Percentiles rank a stretch among this genome's conserved stretches.
These are phyloP conservation scores for Azemiops feae DNA, from an alignment of 2,113 vertebrate genomes.

Conservation along the genomic window DNA sequence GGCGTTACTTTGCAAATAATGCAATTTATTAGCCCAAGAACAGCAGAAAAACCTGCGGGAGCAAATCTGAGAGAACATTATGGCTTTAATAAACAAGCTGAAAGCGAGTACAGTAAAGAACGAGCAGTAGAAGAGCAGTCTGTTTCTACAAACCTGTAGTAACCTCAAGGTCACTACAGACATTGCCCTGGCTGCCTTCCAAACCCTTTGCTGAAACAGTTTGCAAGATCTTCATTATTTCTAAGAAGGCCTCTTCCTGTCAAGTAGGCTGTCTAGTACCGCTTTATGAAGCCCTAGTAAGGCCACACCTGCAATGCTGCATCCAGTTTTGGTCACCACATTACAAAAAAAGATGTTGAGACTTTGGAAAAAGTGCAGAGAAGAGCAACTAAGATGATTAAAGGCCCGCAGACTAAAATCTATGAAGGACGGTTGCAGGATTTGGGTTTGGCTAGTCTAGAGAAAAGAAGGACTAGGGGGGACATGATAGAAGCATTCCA, in stretches of 20 bases:
- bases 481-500: no score
- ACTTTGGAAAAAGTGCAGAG: no score
- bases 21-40: not conserved
- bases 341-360: no score
- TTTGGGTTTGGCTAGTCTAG: no score
- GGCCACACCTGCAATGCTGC: no score
- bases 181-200: not conserved
- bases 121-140: no score
- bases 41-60: not conserved
- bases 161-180: not conserved
- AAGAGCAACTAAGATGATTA: no score
- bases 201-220: not conserved
- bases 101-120: not conserved
- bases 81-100: not conserved
- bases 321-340: no score
- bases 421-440: no score
- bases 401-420: no score
- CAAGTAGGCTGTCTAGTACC: not conserved
- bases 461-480: no score
- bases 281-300: no score
- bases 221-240: not conserved
- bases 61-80: not conserved
- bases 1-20: not conserved
- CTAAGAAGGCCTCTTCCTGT: not conserved
- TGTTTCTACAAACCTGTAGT: not conserved